Evolutionary conservation across 1,140 invertebrate genomes (phyloP).

Genomic region (Akabosia matsudoensis): DNA sequence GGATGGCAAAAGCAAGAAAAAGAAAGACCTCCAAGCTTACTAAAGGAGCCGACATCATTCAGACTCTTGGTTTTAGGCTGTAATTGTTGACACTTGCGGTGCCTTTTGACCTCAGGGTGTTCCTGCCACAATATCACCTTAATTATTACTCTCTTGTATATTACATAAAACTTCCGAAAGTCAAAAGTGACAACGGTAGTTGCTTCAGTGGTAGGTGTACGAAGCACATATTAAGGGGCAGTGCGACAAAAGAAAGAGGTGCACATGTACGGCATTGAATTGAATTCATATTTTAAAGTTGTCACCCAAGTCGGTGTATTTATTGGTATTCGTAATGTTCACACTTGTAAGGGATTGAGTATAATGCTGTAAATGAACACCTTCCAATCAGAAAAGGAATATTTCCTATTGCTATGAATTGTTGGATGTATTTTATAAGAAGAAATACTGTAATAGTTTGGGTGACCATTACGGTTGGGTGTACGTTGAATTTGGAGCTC

Average conservation of each 20-base stretch:
- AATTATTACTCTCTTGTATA: slow-evolving; percentile 35
- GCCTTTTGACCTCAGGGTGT: slow-evolving; percentile 40
- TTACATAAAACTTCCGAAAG: slow-evolving; percentile 16
- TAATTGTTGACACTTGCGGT: slow-evolving; percentile 42
- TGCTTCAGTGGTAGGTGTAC: background rate
- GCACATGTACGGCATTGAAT: background rate
- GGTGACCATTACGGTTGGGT: too few relatives aligned
- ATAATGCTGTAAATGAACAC: background rate
- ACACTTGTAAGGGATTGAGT: background rate
- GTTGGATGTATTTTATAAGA: too few relatives aligned
- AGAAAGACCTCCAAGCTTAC: slow-evolving; percentile 34
- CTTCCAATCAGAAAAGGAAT: background rate
- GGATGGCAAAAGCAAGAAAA: background rate
- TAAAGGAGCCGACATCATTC: slow-evolving; percentile 39
- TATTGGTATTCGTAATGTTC: background rate
- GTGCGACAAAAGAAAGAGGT: slow-evolving; percentile 1
- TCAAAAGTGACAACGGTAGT: background rate
- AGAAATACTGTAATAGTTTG: too few relatives aligned
- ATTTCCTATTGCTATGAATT: background rate
- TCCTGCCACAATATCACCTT: slow-evolving; percentile 35
- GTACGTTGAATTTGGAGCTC: too few relatives aligned
- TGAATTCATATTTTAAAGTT: too few relatives aligned
- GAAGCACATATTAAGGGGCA: background rate
- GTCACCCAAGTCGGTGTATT: too few relatives aligned
- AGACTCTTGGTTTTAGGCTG: slow-evolving; percentile 19